Evolutionary conservation across 2,113 vertebrate genomes (phyloP), one percentile per base, ranked within the genome.

Genomic region (Trichechus manatus): DNA sequence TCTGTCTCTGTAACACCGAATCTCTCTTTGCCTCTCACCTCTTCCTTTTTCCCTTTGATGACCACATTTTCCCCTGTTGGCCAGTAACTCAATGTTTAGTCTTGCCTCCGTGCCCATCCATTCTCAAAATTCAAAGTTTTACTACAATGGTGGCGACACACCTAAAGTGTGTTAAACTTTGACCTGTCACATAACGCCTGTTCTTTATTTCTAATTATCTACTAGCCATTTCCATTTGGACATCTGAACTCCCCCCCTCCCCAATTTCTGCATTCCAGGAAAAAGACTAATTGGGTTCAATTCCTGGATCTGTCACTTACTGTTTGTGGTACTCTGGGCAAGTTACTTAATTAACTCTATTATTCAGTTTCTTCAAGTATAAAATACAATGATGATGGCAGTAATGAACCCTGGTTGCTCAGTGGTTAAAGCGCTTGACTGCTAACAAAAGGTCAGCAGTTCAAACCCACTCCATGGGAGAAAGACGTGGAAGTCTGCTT

Each of bases 51-150:
- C 86, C 36, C 15, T 68, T 87, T 59, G 61, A 75, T 70, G 19
- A n/a, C 14, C 36, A 31, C 27, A 2, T 87, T 91, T 92, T 78
- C 87, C 70, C 20, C 8, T 83, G 44, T 70, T 50, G 47, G 66
- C 39, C 56, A 33, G 42, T 72, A 79, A 82, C 70, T 59, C 23
- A 72, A 70, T n/a, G 11, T 36, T 36, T 93, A 89, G 31, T 80
- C 19, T 92, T 93, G 5, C 5, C 15, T 9, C 11, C 64, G 8
- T 22, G 22, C 9, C 47, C 8, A 70, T 70, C 9, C 33, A 74
- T 93, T 87, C 63, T 84, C n/a, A 78, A 89, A 90, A 83, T 68
- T 74, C 91, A 88, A 15, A 59, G 22, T 82, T 94, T 29, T 36
- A 80, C 93, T 19, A 85, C 81, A 90, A 87, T 50, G 36, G 10